A percentile compares a stretch with the other conserved stretches of the same genome.
Conservation (phyloP, 2,113 vertebrate species). For the Otis tarda region DNA sequence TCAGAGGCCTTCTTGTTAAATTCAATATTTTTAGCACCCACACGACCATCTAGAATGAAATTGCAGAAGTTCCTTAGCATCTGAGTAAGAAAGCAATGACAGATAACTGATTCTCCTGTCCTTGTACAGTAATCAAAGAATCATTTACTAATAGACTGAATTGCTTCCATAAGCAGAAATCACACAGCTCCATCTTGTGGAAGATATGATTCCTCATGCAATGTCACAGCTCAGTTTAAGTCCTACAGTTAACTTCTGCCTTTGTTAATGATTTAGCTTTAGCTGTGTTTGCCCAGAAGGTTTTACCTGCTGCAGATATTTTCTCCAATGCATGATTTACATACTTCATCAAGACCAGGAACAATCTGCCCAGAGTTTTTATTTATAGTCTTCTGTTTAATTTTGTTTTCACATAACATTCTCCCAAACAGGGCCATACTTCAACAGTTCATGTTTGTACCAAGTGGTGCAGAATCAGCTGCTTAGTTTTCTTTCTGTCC, state of each 20-base stretch:
- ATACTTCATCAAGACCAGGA: neutral
- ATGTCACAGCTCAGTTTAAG: neutral
- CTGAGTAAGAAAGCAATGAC: conserved; percentile 32
- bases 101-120: conserved; percentile 24
- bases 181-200: conserved; percentile 76
- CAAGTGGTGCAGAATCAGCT: neutral
- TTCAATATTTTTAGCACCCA: conserved; percentile 44
- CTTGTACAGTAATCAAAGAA: neutral
- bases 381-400: neutral
- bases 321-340: neutral
- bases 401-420: neutral
- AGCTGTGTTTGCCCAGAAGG: neutral
- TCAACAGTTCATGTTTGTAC: neutral
- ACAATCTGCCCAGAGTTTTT: neutral
- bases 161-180: conserved; percentile 44
- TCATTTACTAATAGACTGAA: neutral
- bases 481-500: neutral
- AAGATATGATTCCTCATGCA: neutral
- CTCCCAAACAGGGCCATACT: neutral
- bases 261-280: neutral
- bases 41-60: conserved; percentile 50
- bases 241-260: neutral
- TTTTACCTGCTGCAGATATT: neutral
- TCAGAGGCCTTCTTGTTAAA: conserved; percentile 43
- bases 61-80: conserved; percentile 12